Evolutionary conservation across 2,797 vertebrate genomes (phyloP).

Genomic region (Tapirus indicus): DNA sequence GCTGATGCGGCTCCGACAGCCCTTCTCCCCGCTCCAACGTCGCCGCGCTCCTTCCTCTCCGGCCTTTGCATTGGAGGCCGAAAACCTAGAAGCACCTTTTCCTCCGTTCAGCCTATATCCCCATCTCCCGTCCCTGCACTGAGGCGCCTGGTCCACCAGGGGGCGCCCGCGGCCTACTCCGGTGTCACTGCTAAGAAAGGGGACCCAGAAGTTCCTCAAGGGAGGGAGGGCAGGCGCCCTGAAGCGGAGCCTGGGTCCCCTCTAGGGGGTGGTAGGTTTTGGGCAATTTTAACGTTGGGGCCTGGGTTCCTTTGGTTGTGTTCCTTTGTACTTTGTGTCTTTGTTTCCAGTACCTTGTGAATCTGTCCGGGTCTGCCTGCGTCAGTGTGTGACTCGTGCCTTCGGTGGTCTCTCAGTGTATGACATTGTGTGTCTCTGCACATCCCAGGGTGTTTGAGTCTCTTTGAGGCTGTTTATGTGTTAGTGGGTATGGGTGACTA

Average conservation of each 20-base stretch:
- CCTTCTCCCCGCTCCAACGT: background rate
- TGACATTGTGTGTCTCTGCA: background rate
- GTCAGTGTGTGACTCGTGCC: background rate
- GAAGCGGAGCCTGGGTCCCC: background rate
- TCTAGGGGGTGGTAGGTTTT: background rate
- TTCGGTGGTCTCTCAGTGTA: background rate
- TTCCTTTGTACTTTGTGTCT: background rate
- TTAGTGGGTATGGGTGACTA: background rate
- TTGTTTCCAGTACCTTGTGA: background rate
- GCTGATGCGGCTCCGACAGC: background rate
- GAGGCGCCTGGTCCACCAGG: background rate
- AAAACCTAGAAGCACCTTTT: background rate
- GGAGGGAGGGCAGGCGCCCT: too few relatives aligned
- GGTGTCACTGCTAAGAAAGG: background rate
- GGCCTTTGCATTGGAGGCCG: background rate
- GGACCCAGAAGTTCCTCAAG: background rate
- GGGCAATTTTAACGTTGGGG: background rate
- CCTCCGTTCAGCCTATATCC: background rate
- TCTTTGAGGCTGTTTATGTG: background rate
- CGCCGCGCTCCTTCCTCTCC: background rate
- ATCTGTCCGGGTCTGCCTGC: background rate
- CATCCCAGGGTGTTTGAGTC: background rate
- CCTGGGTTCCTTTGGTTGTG: background rate
- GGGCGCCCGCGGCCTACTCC: constrained; percentile 15
- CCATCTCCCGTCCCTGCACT: background rate